A percentile compares a stretch with the other conserved stretches of the same genome.
Evolutionary conservation across 2,797 vertebrate species (phyloP).

Genomic region (Myripristis murdjan): DNA sequence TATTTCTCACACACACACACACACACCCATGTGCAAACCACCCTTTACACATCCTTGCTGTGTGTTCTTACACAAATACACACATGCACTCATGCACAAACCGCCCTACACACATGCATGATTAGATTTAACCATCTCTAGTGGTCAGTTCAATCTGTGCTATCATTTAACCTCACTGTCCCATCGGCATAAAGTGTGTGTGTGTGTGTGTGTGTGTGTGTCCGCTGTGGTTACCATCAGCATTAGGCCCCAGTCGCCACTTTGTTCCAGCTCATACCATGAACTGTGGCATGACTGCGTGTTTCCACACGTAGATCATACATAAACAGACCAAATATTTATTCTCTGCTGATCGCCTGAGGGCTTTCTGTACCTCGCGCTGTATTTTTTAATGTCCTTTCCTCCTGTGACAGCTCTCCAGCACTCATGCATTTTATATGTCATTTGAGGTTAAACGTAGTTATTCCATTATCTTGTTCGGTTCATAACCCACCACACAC

Average conservation of each 20-base stretch:
- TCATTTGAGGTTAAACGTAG: not conserved
- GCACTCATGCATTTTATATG: not conserved
- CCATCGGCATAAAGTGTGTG: not conserved
- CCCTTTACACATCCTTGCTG: conserved; percentile 1
- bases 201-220: not conserved
- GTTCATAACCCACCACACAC: no score
- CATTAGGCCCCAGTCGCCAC: conserved; percentile 14
- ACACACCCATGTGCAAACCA: conserved; percentile 5
- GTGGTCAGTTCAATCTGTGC: conserved; percentile 21
- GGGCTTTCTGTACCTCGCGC: not conserved
- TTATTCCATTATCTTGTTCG: no score
- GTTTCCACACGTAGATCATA: conserved; percentile 49
- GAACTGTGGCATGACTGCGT: conserved; percentile 20
- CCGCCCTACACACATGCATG: conserved; percentile 7
- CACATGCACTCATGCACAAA: conserved; percentile 2
- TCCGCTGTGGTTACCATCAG: conserved; percentile 22
- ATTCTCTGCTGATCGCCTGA: conserved; percentile 24
- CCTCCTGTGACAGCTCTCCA: not conserved
- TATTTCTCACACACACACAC: conserved; percentile 22
- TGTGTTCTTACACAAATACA: conserved; percentile 2
- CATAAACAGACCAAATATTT: conserved; percentile 46
- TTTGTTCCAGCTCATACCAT: conserved; percentile 13
- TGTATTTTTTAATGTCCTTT: not conserved
- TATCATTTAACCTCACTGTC: conserved; percentile 36
- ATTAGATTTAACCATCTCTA: conserved; percentile 39